Percentiles rank a stretch among this genome's conserved stretches.
Conservation (phyloP, 37 sponge, comb jelly and placozoan genomes). For the Cliona cf. orientalis region DNA sequence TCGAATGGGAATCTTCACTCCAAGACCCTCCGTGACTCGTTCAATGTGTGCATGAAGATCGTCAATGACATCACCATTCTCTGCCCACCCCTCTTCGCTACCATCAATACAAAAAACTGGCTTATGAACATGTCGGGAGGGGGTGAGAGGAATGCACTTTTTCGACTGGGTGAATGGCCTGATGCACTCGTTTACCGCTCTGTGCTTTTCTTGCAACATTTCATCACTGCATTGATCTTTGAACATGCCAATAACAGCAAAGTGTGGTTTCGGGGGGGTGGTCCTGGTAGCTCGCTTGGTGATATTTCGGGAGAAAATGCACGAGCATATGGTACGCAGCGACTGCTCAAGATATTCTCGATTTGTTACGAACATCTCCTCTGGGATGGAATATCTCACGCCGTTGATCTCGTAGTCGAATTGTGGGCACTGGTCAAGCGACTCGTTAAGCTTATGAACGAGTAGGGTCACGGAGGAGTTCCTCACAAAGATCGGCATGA, state of each 20-base stretch:
- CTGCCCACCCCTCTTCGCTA: conserved; percentile 3
- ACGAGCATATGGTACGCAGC: not conserved
- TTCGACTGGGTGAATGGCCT: not conserved
- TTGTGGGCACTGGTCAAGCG: not conserved
- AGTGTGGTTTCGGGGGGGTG: not conserved
- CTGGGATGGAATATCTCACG: not conserved
- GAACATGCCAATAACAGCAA: conserved; percentile 5
- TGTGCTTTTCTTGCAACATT: not conserved
- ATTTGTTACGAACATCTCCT: not conserved
- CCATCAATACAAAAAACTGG: conserved; percentile 6
- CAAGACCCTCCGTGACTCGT: no score
- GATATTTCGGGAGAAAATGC: not conserved
- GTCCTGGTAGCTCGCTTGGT: not conserved
- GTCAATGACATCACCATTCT: not conserved
- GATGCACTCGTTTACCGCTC: not conserved
- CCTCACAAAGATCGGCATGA: no score
- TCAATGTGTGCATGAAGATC: not conserved
- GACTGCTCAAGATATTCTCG: not conserved
- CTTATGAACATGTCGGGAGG: not conserved
- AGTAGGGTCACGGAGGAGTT: not conserved
- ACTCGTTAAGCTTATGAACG: not conserved
- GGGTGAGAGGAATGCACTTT: not conserved
- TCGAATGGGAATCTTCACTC: not conserved
- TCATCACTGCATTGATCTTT: conserved; percentile 2
- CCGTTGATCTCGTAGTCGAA: conserved; percentile 5